A percentile compares a stretch with the other conserved stretches of the same genome.
Evolutionary conservation across 2,113 vertebrate genomes (phyloP).

Genomic region (Sminthopsis crassicaudata): DNA sequence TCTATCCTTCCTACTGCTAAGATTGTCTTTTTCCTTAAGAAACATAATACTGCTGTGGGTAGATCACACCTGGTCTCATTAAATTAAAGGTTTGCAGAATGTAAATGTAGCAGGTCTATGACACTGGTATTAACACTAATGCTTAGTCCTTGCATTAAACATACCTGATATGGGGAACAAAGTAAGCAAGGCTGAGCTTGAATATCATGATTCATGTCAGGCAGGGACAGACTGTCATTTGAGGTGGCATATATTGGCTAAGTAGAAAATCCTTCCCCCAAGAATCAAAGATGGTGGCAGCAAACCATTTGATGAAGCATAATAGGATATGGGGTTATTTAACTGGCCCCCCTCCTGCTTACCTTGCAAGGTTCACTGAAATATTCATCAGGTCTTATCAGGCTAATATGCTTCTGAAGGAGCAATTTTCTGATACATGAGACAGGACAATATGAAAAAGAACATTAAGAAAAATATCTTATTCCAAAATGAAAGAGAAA

Average conservation of each 20-base stretch:
- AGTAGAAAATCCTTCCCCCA: not conserved
- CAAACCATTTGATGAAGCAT: slow-evolving; percentile 5
- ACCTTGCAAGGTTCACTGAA: slow-evolving; percentile 60
- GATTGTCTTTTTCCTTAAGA: not conserved
- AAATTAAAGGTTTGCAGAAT: not conserved
- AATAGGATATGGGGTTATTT: slow-evolving; percentile 32
- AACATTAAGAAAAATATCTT: slow-evolving; percentile 70
- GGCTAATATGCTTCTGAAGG: slow-evolving; percentile 70
- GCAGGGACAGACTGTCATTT: not conserved
- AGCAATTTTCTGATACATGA: slow-evolving; percentile 73
- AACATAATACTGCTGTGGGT: not conserved
- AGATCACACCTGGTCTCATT: not conserved
- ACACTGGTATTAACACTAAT: not conserved
- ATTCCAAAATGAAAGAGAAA: slow-evolving; percentile 76
- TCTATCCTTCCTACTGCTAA: not conserved
- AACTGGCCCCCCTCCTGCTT: slow-evolving; percentile 46
- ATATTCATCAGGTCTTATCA: slow-evolving; percentile 71
- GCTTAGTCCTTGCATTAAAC: not conserved
- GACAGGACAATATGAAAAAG: slow-evolving; percentile 74
- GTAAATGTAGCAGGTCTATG: not conserved
- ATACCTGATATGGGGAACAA: not conserved
- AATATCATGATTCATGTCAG: not conserved
- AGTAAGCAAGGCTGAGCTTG: not conserved
- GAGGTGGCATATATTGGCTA: slow-evolving; percentile 3
- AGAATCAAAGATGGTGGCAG: not conserved